phyloP scores from a whole-genome alignment of 2,113 vertebrate species.

The Macroglossus sobrinus region DNA sequence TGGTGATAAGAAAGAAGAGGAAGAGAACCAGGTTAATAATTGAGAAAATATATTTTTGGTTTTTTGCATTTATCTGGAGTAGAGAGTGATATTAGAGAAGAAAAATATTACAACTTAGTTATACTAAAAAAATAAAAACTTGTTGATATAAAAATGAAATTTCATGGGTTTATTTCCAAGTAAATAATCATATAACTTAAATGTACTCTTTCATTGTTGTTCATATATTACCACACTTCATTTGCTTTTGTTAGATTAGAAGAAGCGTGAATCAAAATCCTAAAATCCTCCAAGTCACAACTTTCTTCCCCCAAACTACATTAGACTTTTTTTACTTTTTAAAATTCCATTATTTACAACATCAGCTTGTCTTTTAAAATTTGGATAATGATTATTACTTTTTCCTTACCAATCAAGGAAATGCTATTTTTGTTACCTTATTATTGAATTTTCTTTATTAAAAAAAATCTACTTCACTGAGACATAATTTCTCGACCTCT shows the following conservation, averaged over 20 bases:
- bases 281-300: neutral
- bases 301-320: neutral
- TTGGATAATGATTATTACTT: neutral
- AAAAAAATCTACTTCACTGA: neutral
- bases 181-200: neutral
- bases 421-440: neutral
- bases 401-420: neutral
- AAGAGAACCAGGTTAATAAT: neutral
- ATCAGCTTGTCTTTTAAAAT: neutral
- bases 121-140: neutral
- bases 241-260: neutral
- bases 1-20: neutral
- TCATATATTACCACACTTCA: neutral
- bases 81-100: neutral
- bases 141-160: neutral
- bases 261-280: neutral
- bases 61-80: neutral
- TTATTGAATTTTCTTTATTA: neutral
- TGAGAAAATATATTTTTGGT: neutral
- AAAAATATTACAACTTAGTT: neutral
- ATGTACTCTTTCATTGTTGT: neutral
- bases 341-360: neutral
- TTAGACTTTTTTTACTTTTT: neutral
- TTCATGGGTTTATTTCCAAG: neutral
- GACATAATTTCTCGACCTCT: neutral